Percentiles rank a stretch among this genome's conserved stretches.
Evolutionary conservation across 92 coral and sea anemone species (phyloP).

Genomic region (Meandrina meandrites): DNA sequence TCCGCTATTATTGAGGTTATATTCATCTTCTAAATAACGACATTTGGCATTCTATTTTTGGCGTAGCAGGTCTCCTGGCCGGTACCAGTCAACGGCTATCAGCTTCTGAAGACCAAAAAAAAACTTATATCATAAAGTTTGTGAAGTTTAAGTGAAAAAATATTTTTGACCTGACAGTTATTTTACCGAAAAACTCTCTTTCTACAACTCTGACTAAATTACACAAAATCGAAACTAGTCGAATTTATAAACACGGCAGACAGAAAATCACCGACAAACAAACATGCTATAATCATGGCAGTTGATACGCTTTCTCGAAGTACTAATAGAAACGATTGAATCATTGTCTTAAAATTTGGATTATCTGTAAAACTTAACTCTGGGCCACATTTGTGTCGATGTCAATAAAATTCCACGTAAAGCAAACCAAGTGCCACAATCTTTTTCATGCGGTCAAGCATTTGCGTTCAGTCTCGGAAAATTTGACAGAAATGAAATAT

Average conservation of each 20-base stretch:
- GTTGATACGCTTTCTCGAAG: neutral
- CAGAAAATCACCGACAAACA: neutral
- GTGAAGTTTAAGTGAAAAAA: neutral
- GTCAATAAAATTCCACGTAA: neutral
- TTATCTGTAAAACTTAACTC: no score
- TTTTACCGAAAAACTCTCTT: neutral
- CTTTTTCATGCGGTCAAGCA: neutral
- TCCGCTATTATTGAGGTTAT: neutral
- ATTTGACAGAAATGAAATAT: neutral
- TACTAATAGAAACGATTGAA: neutral
- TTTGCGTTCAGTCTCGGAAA: no score
- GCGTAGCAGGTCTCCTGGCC: constrained; percentile 5
- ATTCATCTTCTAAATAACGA: neutral
- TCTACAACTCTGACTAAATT: neutral
- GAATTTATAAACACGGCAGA: neutral
- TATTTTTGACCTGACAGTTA: neutral
- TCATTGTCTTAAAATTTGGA: neutral
- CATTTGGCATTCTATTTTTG: neutral
- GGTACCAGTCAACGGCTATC: constrained; percentile 23
- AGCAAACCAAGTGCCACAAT: neutral
- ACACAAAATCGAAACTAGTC: neutral
- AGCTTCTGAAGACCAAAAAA: neutral
- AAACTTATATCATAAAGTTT: neutral
- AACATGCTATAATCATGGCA: neutral
- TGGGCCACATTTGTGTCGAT: no score